phyloP scores from a whole-genome alignment of 1,140 invertebrate genomes.

The Drosophila melanogaster region Release_6_plus_ISO1_MT NC_004354.4:3806501-3807000 shows the following conservation, averaged over 20 bases:
- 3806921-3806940: conserved; percentile 22
- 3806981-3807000: conserved; percentile 19
- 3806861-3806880: conserved; percentile 50
- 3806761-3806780: conserved; percentile 43
- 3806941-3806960: conserved; percentile 5
- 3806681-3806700: conserved; percentile 28
- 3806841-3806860: conserved; percentile 51
- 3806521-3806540: conserved; percentile 54
- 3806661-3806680: conserved; percentile 32
- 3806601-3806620: conserved; percentile 46
- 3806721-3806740: conserved; percentile 7
- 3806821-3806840: conserved; percentile 69
- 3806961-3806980: conserved; percentile 7
- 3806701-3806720: conserved; percentile 38
- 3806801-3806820: conserved; percentile 49
- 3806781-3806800: conserved; percentile 79
- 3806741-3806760: conserved; percentile 23
- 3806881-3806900: conserved; percentile 73
- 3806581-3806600: conserved; percentile 56
- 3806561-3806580: conserved; percentile 18
- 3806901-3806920: conserved; percentile 29
- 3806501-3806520: conserved; percentile 62
- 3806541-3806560: conserved; percentile 39
- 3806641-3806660: conserved; percentile 70
- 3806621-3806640: conserved; percentile 74